Conservation (phyloP, 2,888 invertebrate genomes). For the Heliconius hortense region DNA sequence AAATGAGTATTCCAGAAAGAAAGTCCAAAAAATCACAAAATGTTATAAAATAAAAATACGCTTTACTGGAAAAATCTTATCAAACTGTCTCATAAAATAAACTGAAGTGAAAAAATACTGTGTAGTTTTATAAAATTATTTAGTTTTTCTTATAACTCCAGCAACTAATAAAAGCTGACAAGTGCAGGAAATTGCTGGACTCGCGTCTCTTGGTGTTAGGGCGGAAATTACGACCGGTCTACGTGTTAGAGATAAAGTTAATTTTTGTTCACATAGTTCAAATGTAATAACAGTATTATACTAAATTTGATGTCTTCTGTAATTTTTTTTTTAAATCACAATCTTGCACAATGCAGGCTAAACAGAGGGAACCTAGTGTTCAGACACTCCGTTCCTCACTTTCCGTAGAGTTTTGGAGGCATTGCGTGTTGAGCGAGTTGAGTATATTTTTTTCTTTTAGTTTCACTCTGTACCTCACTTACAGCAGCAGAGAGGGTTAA, state of each 20-base stretch:
- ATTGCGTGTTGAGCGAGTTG: too few relatives aligned
- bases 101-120: not conserved
- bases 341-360: too few relatives aligned
- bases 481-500: too few relatives aligned
- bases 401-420: too few relatives aligned
- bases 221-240: constrained; percentile 10
- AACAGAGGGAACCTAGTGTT: too few relatives aligned
- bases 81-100: not conserved
- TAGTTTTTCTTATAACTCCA: not conserved
- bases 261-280: not conserved
- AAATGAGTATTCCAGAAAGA: not conserved
- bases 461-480: too few relatives aligned
- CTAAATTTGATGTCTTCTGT: not conserved
- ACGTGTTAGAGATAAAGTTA: not conserved
- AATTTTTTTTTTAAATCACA: not conserved
- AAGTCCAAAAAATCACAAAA: not conserved
- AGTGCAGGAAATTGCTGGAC: constrained; percentile 17
- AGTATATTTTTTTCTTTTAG: too few relatives aligned
- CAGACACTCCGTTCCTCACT: too few relatives aligned
- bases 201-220: constrained; percentile 6
- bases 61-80: not conserved
- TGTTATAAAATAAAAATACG: not conserved
- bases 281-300: not conserved
- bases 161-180: constrained; percentile 17
- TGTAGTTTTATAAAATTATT: constrained; percentile 6